These are phyloP conservation scores for Geotrupes spiniger DNA, from an alignment of 2,888 invertebrate species.

Conservation along the genomic window DNA sequence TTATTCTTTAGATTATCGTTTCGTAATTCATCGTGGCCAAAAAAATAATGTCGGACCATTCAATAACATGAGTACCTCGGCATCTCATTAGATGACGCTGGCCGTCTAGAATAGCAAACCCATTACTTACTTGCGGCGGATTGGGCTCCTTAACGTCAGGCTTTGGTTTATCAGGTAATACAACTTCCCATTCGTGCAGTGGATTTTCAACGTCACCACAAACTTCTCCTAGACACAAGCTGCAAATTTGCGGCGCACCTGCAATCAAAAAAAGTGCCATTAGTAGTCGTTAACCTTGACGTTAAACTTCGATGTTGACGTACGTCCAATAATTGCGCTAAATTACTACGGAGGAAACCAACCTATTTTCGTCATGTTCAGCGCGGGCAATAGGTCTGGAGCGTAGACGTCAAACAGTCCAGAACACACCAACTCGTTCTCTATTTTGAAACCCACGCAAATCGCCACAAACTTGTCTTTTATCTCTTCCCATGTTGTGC, in stretches of 20 bases:
- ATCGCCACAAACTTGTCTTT: slow-evolving; percentile 76
- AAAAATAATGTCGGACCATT: too few species aligned
- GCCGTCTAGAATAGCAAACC: too few species aligned
- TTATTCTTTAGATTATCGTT: too few species aligned
- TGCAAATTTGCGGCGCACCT: slow-evolving; percentile 84
- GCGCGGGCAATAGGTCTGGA: slow-evolving; percentile 55
- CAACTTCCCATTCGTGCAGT: slow-evolving; percentile 82
- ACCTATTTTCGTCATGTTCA: slow-evolving; percentile 37
- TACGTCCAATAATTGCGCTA: neutral
- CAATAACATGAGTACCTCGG: too few species aligned
- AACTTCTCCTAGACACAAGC: slow-evolving; percentile 83
- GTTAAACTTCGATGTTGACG: too few species aligned
- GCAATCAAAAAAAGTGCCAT: slow-evolving; percentile 38
- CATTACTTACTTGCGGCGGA: slow-evolving; percentile 4
- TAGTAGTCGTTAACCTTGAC: too few species aligned
- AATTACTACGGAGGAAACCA: slow-evolving; percentile 9
- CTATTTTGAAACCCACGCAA: slow-evolving; percentile 81
- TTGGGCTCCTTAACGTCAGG: slow-evolving; percentile 58
- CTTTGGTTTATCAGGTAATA: slow-evolving; percentile 79
- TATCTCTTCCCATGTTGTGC: slow-evolving; percentile 75
- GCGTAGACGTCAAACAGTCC: slow-evolving; percentile 81
- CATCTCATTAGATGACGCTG: too few species aligned
- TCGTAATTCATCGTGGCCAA: too few species aligned
- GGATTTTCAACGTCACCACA: slow-evolving; percentile 86
- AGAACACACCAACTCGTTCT: slow-evolving; percentile 79